Evolutionary conservation across 2,888 invertebrate species (phyloP), one percentile per base, ranked within the genome.

Genomic region (Papilio elwesi): DNA sequence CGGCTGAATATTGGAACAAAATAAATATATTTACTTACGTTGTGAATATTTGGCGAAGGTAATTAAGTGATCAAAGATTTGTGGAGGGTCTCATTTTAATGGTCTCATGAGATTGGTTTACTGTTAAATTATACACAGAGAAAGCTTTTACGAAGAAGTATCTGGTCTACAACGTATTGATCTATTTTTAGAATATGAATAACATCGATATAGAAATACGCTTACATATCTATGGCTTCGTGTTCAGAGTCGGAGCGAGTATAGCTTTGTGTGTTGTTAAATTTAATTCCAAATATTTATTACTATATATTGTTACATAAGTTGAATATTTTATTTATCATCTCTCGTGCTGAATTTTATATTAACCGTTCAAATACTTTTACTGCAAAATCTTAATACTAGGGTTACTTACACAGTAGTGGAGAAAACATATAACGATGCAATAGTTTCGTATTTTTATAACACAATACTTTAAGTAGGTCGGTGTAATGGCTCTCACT

Each of bases 51-150:
- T 55, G 16, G 55, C 49, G 68, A 64, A 68, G 63, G 49, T 64
- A 68, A 72, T 68, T 68, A 68, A 55, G 64, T 59, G 53, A 68
- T 71, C 67, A 71, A 67, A 67, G 53, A 71, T 63, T 66, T 51
- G 67, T 13, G 47, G 55, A 43, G 57, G 65, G 59, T 59, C 38
- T 48, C 36, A 48, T 70, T 70, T 66, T 48, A 66, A 57, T 38
- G 49, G 57, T 47, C 43, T 43, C 57, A 26, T 59, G 38, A 71
- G 16, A 59, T 57, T 59, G 59, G 47, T 47, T 55, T 65, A 70
- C 64, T 70, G 65, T 48, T 64, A 65, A 55, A 55, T 70, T 70
- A 62, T 55, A 64, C 65, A 52, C 15, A 70, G 9, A 26, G 38
- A 70, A 65, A 64, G 48, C 55, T 70, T 65, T 65, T 15, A 47